phyloP scores from a whole-genome alignment of 2,888 invertebrate genomes.

The Molanna angustata region DNA sequence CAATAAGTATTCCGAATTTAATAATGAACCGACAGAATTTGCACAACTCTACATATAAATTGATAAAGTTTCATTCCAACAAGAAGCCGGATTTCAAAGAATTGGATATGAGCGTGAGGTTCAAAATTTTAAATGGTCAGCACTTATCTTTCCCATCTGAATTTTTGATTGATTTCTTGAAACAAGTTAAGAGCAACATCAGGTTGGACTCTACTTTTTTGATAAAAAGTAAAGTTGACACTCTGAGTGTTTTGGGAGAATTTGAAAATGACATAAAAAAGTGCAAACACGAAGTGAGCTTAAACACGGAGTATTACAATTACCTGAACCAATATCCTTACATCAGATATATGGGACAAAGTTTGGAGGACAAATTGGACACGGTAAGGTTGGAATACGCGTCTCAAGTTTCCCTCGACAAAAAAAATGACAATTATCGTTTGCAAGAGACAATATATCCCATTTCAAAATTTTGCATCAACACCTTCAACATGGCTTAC shows the following conservation, averaged over 20 bases:
- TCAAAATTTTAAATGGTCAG: too few species aligned
- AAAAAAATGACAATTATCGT: not conserved
- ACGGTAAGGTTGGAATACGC: not conserved
- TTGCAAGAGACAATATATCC: not conserved
- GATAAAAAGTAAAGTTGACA: not conserved
- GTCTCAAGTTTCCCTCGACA: not conserved
- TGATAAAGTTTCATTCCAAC: too few species aligned
- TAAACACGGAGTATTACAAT: constrained; percentile 1
- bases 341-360: constrained; percentile 6
- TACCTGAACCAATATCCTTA: not conserved
- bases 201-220: not conserved
- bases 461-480: not conserved
- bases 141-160: not conserved
- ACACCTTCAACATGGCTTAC: not conserved
- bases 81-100: too few species aligned
- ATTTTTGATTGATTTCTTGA: not conserved
- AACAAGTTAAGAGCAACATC: not conserved
- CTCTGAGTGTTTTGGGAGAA: not conserved
- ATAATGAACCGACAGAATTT: too few species aligned
- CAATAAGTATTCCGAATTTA: too few species aligned
- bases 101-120: too few species aligned
- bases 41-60: too few species aligned
- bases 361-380: too few species aligned
- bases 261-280: not conserved
- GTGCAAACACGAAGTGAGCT: not conserved